Evolutionary conservation across 1,140 invertebrate species (phyloP), one percentile per base, ranked within the genome.

Genomic region (Elysia chlorotica): DNA sequence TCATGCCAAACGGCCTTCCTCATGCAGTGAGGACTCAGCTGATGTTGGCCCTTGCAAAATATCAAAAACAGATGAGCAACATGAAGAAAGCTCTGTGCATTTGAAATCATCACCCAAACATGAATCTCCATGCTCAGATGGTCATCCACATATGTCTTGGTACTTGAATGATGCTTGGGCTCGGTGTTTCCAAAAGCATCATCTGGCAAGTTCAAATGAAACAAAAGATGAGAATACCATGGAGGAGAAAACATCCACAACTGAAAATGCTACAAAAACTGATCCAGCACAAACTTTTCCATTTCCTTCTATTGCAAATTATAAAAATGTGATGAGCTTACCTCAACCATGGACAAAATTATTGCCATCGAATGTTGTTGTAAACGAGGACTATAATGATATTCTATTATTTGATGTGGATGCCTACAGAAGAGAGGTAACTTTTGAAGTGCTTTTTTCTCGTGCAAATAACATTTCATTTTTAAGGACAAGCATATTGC

Each of bases 351-450:
- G 36, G 37, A 21, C 14, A 23, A 66, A 76, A 30, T 68, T 76
- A n/a, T 63, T 79, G 41, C 76, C 78, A 30, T 38, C 56, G 17
- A 76, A 74, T 57, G 69, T 77, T 23, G n/a, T 61, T 2, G 5
- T 78, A n/a, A 57, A 57, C 48, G 65, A 63, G n/a, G 74, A 74
- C 2, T 33, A n/a, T 62, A 68, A 74, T 14, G 62, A 74, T 33
- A 31, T 71, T 21, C 65, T 68, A 23, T 70, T 61, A 25, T 78
- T 78, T 75, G 76, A 80, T 74, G 74, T 71, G 0, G 69, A 65
- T 5, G 37, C 74, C 17, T 80, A 79, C 63, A 41, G 38, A 31
- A 28, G 21, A 37, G 65, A 75, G 36, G 74, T 65, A 30, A n/a
- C n/a, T n/a, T n/a, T n/a, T n/a, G n/a, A n/a, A n/a, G n/a, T n/a